phyloP scores from a whole-genome alignment of 2,888 invertebrate species.

The Mechanitis mazaeus region DNA sequence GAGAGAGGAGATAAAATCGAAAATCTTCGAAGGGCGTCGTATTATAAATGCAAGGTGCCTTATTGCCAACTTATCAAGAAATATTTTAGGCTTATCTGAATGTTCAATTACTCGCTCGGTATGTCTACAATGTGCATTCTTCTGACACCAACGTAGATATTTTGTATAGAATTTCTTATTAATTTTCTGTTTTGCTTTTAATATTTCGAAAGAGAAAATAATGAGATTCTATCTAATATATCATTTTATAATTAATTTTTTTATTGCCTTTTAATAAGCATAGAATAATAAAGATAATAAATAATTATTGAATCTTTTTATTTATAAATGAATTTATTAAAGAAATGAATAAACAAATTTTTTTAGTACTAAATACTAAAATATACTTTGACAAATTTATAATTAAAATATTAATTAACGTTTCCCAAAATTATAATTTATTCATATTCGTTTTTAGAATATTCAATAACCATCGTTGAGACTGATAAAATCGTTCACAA shows the following conservation, averaged over 20 bases:
- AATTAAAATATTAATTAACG: slow-evolving; percentile 1
- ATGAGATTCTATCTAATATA: background rate
- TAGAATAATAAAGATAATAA: too few species aligned
- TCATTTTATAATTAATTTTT: too few species aligned
- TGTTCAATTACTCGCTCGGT: slow-evolving; percentile 54
- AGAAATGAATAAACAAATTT: too few species aligned
- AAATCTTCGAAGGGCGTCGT: slow-evolving; percentile 34
- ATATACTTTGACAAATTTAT: background rate
- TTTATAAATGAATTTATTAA: too few species aligned
- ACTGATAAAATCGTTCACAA: slow-evolving; percentile 26
- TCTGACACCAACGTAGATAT: slow-evolving; percentile 41
- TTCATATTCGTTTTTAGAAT: slow-evolving; percentile 14
- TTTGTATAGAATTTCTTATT: slow-evolving; percentile 36
- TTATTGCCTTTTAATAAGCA: too few species aligned
- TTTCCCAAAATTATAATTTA: slow-evolving; percentile 10
- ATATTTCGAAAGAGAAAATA: background rate
- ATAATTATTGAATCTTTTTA: too few species aligned
- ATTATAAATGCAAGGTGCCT: slow-evolving; percentile 53
- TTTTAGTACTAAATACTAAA: too few species aligned
- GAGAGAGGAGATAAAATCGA: slow-evolving; percentile 36
- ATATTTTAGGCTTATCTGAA: slow-evolving; percentile 54
- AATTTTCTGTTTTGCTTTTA: slow-evolving; percentile 21
- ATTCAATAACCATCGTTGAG: slow-evolving; percentile 13
- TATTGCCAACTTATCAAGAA: slow-evolving; percentile 46
- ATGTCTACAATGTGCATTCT: slow-evolving; percentile 37